Conservation (phyloP, 2,797 vertebrate species). For the Xenopus petersii region DNA sequence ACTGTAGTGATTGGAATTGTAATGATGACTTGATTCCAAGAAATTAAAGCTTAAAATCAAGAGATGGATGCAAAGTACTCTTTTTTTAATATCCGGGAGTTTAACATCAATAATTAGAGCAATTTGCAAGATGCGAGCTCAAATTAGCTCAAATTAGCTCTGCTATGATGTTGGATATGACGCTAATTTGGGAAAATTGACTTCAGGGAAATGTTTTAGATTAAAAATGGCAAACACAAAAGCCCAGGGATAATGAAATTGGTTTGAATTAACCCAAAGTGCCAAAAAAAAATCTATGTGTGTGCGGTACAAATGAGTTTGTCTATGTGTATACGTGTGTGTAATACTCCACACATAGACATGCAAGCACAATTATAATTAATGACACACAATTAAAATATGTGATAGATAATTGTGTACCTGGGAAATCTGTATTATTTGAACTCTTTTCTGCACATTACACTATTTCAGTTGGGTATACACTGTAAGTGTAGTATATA, state of each 20-base stretch:
- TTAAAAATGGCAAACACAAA: conserved; percentile 53
- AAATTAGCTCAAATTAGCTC: conserved; percentile 79
- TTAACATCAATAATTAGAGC: conserved; percentile 97
- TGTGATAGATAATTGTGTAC: no score
- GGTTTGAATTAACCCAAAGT: conserved; percentile 25
- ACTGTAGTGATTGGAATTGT: conserved; percentile 93
- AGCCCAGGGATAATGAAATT: conserved; percentile 11
- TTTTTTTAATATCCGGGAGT: conserved; percentile 88
- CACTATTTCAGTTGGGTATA: no score
- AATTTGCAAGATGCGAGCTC: conserved; percentile 80
- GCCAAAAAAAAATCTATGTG: neutral
- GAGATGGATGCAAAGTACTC: conserved; percentile 86
- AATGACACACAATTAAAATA: no score
- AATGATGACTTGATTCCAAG: conserved; percentile 94
- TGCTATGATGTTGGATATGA: conserved; percentile 69
- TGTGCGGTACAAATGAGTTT: neutral
- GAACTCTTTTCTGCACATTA: no score
- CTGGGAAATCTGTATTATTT: no score
- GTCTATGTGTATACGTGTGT: neutral
- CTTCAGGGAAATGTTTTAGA: conserved; percentile 68
- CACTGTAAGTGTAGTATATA: no score
- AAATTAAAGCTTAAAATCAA: conserved; percentile 91
- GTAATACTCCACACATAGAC: neutral
- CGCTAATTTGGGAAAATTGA: conserved; percentile 75
- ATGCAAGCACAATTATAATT: no score